Base-by-base conservation (phyloP, 2,888 invertebrate genomes). In the Theodoxus fluviatilis region DNA sequence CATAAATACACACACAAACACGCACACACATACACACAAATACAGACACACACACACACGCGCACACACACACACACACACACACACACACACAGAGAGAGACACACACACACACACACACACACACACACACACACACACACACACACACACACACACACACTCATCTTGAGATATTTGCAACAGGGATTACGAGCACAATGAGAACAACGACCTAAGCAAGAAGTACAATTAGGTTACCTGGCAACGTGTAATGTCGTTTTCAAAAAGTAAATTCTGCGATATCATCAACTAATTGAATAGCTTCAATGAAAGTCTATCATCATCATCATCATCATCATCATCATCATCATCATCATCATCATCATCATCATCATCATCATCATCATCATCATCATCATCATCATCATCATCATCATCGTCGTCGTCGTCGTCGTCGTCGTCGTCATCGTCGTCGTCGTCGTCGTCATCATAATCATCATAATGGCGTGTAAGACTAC, bases 401-500 rank as follows among this genome's bases (percentile, higher is more conserved):
- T 49, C 67, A 49, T 67, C 67, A 49, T 67, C 49, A 43, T 67
- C 67, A 49, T 67, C 67, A 49, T 67, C 67, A 49, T 67, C 49
- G 22, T 67, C 67, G 52, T 67, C 67, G 33, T 67, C 52, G 31
- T 59, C 59, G 31, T 59, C 59, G 31, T 59, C 59, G 25, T 52
- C 52, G 22, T 65, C 65, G 65, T 65, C 65, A 22, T 43, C 43
- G 40, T 65, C 65, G 65, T 65, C 43, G 65, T 65, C 43, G 52
- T 52, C 52, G 25, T 52, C 52, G 25, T 25, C n/a, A 52, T 52
- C 18, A 52, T 52, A 25, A 4, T 6, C n/a, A 4, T 61, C 18
- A 35, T 31, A 6, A 33, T 12, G 28, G n/a, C 6, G 61, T 61
- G 61, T 31, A 28, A n/a, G 52, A 22, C 6, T 52, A 18, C n/a